Evolutionary conservation across 2,888 invertebrate genomes (phyloP).

Genomic region (Embidobia sp.): DNA sequence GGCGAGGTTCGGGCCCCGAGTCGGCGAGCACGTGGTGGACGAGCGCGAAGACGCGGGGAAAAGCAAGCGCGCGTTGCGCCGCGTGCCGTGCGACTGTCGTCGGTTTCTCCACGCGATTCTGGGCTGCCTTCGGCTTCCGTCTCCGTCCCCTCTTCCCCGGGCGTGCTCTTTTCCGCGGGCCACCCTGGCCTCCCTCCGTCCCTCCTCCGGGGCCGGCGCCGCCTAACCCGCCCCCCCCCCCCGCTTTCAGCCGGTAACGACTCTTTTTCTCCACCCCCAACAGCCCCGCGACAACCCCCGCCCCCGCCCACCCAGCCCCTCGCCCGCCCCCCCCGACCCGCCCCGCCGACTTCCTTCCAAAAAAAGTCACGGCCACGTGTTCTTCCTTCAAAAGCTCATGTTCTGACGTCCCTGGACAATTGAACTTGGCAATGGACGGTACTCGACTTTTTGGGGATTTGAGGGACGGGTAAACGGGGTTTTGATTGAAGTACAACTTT

Average conservation of each 20-base stretch:
- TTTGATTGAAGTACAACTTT: no score
- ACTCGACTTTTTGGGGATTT: no score
- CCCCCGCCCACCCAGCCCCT: no score
- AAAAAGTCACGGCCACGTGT: no score
- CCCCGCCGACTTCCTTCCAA: no score
- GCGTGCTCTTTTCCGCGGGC: slow-evolving; percentile 55
- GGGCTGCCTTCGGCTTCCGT: slow-evolving; percentile 41
- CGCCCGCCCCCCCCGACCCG: no score
- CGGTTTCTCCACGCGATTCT: slow-evolving; percentile 61
- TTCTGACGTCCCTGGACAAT: no score
- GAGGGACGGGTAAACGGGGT: no score
- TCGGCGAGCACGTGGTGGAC: slow-evolving; percentile 44
- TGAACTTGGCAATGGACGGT: no score
- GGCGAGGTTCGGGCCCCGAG: neutral
- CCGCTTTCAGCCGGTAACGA: slow-evolving; percentile 38
- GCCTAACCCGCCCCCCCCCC: slow-evolving; percentile 58
- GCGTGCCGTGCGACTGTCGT: slow-evolving; percentile 64
- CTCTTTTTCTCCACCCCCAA: slow-evolving; percentile 43
- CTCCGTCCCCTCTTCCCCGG: slow-evolving; percentile 42
- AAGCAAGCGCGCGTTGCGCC: slow-evolving; percentile 62
- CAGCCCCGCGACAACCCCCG: slow-evolving; percentile 2
- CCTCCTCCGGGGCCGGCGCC: slow-evolving; percentile 40
- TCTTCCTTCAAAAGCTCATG: no score
- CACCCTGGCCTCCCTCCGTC: slow-evolving; percentile 40
- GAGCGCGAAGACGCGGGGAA: slow-evolving; percentile 43